These are phyloP conservation scores for Eledona agricola DNA, from an alignment of 2,888 invertebrate genomes.

Conservation along the genomic window DNA sequence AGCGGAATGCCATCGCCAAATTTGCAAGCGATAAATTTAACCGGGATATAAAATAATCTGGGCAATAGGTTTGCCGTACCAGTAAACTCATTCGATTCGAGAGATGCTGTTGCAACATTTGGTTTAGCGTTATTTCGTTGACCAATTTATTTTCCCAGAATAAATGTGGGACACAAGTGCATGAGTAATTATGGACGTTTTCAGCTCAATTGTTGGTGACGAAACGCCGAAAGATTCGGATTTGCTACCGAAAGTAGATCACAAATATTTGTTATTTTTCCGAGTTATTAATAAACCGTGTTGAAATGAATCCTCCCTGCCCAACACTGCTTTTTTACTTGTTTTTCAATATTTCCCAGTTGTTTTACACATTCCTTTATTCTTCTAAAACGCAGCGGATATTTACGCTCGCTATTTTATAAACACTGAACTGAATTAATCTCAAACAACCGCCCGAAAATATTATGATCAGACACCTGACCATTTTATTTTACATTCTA, in stretches of 20 bases:
- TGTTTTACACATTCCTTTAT: constrained; percentile 24
- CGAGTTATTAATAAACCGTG: constrained; percentile 35
- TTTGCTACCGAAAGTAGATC: constrained; percentile 34
- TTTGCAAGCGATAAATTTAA: constrained; percentile 17
- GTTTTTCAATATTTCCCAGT: constrained; percentile 17
- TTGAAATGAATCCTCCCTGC: constrained; percentile 36
- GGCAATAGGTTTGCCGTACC: constrained; percentile 13
- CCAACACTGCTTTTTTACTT: constrained; percentile 29
- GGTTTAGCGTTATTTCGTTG: constrained; percentile 21
- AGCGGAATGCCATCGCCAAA: constrained; percentile 10
- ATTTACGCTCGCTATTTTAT: constrained; percentile 8
- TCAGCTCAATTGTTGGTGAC: constrained; percentile 33
- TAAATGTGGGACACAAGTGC: constrained; percentile 42
- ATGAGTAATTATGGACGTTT: constrained; percentile 23
- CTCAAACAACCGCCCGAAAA: constrained; percentile 12
- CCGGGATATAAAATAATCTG: constrained; percentile 18
- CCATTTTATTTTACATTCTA: background rate
- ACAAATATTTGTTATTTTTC: constrained; percentile 36
- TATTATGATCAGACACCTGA: background rate
- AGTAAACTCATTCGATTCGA: constrained; percentile 24
- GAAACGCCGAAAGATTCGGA: constrained; percentile 32
- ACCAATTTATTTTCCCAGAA: constrained; percentile 42
- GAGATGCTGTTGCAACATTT: constrained; percentile 29
- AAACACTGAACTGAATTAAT: constrained; percentile 11
- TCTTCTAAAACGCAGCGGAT: constrained; percentile 10